Conservation (phyloP, 2,797 vertebrate species). For the Pachyuromys duprasi region DNA sequence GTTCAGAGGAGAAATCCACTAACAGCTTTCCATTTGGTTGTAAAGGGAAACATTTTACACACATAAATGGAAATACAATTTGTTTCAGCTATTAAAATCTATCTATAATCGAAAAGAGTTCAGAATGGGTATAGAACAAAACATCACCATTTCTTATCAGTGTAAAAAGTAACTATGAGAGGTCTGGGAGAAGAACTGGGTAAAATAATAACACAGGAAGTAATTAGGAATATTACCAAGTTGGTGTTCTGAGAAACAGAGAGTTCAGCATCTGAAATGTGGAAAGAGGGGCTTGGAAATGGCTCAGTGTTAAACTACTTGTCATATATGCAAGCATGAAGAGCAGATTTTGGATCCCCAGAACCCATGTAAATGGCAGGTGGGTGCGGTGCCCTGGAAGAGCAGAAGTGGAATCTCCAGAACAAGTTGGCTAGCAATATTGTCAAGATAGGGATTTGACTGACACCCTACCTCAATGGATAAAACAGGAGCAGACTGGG, state of each 20-base stretch:
- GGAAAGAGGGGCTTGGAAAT: neutral
- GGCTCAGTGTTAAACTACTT: neutral
- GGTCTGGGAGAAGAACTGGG: neutral
- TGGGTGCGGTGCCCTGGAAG: neutral
- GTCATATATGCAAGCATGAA: neutral
- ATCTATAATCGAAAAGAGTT: constrained; percentile 38
- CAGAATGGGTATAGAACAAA: constrained; percentile 14
- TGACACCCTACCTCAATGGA: neutral
- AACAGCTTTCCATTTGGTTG: neutral
- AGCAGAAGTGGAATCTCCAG: neutral
- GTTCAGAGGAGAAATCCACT: constrained; percentile 29
- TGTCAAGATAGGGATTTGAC: neutral
- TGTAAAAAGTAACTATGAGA: constrained; percentile 8
- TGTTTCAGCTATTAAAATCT: constrained; percentile 39
- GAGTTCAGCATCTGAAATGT: constrained; percentile 9
- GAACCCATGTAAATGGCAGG: neutral
- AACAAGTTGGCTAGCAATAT: too few relatives aligned
- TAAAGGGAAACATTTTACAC: constrained; percentile 45
- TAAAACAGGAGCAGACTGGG: neutral
- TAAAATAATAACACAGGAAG: neutral
- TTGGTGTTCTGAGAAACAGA: neutral
- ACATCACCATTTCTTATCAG: neutral
- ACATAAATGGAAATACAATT: constrained; percentile 18
- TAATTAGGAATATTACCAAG: constrained; percentile 6
- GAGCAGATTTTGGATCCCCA: neutral